Base-by-base conservation (phyloP, 2,113 vertebrate genomes). In the Cynopterus brachyotis region DNA sequence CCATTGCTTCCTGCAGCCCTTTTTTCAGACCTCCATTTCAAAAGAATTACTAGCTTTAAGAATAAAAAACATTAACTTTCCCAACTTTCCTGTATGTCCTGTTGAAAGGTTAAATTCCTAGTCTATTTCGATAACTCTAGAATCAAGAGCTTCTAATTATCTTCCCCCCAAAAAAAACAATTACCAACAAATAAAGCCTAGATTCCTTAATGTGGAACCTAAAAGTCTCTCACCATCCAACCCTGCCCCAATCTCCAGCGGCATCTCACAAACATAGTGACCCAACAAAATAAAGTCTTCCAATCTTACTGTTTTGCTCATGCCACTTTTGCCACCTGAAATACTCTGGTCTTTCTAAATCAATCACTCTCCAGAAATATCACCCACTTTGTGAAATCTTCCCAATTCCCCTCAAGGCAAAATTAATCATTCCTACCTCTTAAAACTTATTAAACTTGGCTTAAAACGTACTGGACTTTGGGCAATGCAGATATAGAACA, bases 121-220 rank as follows among this genome's bases (percentile, higher is more conserved):
- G n/a, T 81, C n/a, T 50, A 60, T 22, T 50, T 60, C 53, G 3
- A 0, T 60, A 94, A 94, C 22, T 37, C 37, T 57, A 79, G 32
- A 81, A 66, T 13, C 17, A 79, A 57, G 76, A 57, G 66, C 47
- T 86, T 80, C 37, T 85, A 66, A 72, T 80, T 75, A 75, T 28
- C 57, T 75, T 96, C n/a, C 66, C 50, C 50, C 50, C 50, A 66
- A 86, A 96, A 16, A 81, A 90, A 90, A 85, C 8, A 86, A 50
- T 57, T 59, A 64, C 40, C 40, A 86, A 50, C 55, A 94, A 72
- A 93, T 19, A 93, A 69, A 60, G 53, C 26, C 40, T 42, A 45
- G 28, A 53, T 66, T 40, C 62, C 6, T 87, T 42, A 78, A 42
- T 42, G 37, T 24, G 42, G 67, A 95, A 87, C 67, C 47, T 76